These are phyloP conservation scores for Styela clava DNA, from an alignment of 23 tunicate species.

Conservation along the genomic window DNA sequence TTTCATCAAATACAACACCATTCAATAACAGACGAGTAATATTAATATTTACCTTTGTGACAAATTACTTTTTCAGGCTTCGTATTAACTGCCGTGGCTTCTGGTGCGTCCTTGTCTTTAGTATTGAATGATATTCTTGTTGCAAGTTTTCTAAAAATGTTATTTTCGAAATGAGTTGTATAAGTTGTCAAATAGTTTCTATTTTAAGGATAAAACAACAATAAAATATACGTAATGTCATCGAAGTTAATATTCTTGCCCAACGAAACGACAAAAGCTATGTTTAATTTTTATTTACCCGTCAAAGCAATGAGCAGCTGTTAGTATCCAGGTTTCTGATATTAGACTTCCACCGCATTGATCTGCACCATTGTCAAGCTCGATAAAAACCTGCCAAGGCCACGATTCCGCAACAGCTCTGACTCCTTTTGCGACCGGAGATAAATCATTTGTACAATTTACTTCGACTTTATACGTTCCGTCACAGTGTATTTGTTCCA, in stretches of 20 bases:
- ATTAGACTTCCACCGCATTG: constrained; percentile 1
- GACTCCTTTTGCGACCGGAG: not conserved
- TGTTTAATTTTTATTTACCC: no score
- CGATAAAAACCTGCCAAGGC: constrained; percentile 11
- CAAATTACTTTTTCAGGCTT: not conserved
- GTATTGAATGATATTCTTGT: not conserved
- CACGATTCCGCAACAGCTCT: not conserved
- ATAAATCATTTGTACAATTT: not conserved
- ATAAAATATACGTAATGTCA: not conserved
- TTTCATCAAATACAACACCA: no score
- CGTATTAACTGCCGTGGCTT: not conserved
- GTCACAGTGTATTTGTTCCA: not conserved
- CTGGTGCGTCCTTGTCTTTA: not conserved
- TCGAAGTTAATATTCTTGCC: no score
- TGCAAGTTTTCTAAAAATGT: not conserved
- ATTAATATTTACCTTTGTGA: not conserved
- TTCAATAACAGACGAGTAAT: no score
- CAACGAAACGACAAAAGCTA: not conserved
- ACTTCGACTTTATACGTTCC: not conserved
- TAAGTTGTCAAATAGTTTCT: no score
- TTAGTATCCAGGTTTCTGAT: not conserved
- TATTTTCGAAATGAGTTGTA: not conserved
- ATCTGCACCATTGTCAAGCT: not conserved
- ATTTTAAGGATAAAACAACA: no score
- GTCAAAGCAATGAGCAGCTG: constrained; percentile 15